phyloP scores from a whole-genome alignment of 2,797 vertebrate species.

The Phalanger gymnotis region DNA sequence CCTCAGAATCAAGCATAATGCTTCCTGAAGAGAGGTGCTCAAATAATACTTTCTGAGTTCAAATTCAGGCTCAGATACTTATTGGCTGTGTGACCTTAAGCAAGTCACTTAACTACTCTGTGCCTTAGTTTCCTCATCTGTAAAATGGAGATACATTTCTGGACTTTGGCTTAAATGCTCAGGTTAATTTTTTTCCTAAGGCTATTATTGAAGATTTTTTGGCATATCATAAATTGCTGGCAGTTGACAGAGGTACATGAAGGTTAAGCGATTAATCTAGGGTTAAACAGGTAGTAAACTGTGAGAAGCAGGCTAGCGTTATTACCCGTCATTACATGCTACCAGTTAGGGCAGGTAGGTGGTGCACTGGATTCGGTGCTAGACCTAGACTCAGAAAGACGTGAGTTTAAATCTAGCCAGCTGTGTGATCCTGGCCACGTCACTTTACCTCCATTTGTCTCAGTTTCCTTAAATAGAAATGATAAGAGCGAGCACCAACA shows the following conservation, averaged over 20 bases:
- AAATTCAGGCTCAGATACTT: not conserved
- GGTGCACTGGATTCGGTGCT: not conserved
- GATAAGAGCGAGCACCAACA: not conserved
- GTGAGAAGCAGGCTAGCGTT: not conserved
- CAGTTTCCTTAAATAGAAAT: not conserved
- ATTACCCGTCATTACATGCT: not conserved
- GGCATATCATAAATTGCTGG: not conserved
- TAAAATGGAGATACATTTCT: not conserved
- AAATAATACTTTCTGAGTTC: not conserved
- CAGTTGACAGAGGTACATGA: not conserved
- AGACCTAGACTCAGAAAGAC: not conserved
- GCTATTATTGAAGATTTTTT: not conserved
- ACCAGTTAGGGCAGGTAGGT: not conserved
- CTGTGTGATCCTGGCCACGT: not conserved
- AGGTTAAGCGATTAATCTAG: not conserved
- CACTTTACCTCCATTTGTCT: not conserved
- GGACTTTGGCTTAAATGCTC: not conserved
- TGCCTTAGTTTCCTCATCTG: not conserved
- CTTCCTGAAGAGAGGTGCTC: not conserved
- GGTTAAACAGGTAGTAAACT: not conserved
- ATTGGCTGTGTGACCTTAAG: not conserved
- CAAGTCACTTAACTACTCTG: conserved; percentile 14
- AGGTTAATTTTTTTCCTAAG: not conserved
- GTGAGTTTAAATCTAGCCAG: not conserved
- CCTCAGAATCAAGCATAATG: not conserved